Evolutionary conservation across 2,797 vertebrate species (phyloP).

Genomic region (Acrossocheilus fasciatus): DNA sequence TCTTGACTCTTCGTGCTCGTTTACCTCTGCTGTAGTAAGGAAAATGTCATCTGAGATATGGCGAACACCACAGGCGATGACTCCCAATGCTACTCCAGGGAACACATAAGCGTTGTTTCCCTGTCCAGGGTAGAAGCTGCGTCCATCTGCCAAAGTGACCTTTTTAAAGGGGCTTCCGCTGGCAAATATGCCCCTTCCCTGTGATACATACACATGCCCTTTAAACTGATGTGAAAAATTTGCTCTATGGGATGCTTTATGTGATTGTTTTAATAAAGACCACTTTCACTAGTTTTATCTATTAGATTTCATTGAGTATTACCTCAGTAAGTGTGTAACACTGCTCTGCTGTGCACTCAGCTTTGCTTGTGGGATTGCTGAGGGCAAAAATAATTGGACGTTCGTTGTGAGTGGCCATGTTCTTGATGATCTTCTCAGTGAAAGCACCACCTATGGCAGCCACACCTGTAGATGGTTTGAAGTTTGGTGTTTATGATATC

Average conservation of each 20-base stretch:
- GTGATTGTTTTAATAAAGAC: neutral
- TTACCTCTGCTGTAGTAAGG: conserved; percentile 94
- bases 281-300: neutral
- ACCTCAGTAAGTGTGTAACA: conserved; percentile 95
- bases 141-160: conserved; percentile 89
- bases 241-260: neutral
- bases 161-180: conserved; percentile 94
- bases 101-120: conserved; percentile 98
- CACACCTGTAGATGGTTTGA: conserved; percentile 80
- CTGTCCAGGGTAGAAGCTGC: conserved; percentile 93
- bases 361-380: conserved; percentile 98
- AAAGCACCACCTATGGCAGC: conserved; percentile 94
- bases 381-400: conserved; percentile 95
- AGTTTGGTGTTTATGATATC: neutral
- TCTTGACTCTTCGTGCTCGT: neutral
- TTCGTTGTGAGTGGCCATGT: conserved; percentile 93
- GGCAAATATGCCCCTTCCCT: conserved; percentile 96
- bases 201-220: conserved; percentile 38
- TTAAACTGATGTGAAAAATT: neutral
- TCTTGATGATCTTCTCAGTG: conserved; percentile 91
- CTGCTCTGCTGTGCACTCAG: conserved; percentile 96
- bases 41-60: conserved; percentile 96
- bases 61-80: conserved; percentile 89
- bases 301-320: conserved; percentile 40
- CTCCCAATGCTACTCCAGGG: conserved; percentile 92